Evolutionary conservation across 2,113 vertebrate species (phyloP).

Genomic region (Cephalopholis sonnerati): DNA sequence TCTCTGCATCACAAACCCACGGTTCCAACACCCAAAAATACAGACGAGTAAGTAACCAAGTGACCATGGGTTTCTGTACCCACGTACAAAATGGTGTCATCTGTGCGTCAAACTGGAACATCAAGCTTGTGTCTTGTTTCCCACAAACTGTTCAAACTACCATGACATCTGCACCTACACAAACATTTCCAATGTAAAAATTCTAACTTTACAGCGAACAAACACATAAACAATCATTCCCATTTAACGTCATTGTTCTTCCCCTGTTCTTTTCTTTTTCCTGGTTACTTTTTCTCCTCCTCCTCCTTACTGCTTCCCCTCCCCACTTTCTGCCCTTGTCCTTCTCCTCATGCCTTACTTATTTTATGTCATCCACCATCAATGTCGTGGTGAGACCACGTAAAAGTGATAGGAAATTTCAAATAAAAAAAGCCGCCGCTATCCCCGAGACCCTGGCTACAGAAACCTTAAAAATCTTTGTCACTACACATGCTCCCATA

Average conservation of each 20-base stretch:
- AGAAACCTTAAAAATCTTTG: neutral
- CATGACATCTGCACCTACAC: neutral
- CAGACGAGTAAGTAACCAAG: neutral
- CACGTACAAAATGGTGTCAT: neutral
- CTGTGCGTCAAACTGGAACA: neutral
- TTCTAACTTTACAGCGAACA: neutral
- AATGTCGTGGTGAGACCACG: neutral
- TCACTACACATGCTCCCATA: neutral
- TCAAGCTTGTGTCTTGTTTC: neutral
- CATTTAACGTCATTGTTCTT: no score
- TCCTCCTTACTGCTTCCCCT: neutral
- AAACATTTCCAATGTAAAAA: neutral
- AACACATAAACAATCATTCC: neutral
- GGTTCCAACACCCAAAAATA: slow-evolving; percentile 33
- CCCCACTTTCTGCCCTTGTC: neutral
- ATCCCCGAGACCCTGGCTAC: neutral
- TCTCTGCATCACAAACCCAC: slow-evolving; percentile 31
- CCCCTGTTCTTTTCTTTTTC: neutral
- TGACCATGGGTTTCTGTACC: neutral
- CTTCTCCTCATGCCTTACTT: neutral
- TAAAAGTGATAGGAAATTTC: neutral
- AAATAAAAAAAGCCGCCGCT: neutral
- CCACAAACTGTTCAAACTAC: neutral
- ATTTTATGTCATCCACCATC: neutral
- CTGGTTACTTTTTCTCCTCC: neutral